Base-by-base conservation (phyloP, 2,113 vertebrate species). In the Probosciger aterrimus region DNA sequence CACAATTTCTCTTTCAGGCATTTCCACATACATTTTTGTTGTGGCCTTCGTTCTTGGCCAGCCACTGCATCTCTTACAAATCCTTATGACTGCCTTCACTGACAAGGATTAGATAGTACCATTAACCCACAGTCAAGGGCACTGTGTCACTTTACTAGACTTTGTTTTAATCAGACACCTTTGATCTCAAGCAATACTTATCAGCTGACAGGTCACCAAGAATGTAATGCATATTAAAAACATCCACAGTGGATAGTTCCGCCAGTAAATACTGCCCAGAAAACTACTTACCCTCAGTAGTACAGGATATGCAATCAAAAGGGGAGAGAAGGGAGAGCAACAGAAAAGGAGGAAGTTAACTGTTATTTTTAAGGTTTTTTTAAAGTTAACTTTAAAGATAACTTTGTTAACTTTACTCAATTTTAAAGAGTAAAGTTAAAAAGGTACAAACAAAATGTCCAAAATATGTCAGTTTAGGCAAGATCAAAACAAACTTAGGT, bases 71-170 rank as follows among this genome's bases (percentile, higher is more conserved):
- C 68, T 92, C 78, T 88, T 46, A 69, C 41, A 96, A 95, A 86
- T 92, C 50, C 80, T 65, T 43, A 7, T 2, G 62, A 70, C 65
- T 55, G 33, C 83, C 71, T 95, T 88, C 70, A 33, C 75, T 86
- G 93, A 97, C 83, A 88, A 90, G 63, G 67, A 88, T 63, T 65
- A 91, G 75, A 95, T 64, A 90, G 43, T 13, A 33, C 70, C 75
- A 94, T 97, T 96, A 97, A 96, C 92, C 68, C 47, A 70, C 19
- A 92, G 68, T 46, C 93, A 97, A 97, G 95, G 92, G 46, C 82
- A 93, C 10, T 20, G 23, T 37, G 64, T 59, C 75, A 86, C 53
- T 64, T 64, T 89, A 55, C 27, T 86, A 55, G 73, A 60, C 75
- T 68, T 68, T 75, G 75, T 85, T 84, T 86, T 96, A 88, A 95